These are phyloP conservation scores for Anoncus sp. DNA, from an alignment of 2,888 invertebrate species.

Conservation along the genomic window DNA sequence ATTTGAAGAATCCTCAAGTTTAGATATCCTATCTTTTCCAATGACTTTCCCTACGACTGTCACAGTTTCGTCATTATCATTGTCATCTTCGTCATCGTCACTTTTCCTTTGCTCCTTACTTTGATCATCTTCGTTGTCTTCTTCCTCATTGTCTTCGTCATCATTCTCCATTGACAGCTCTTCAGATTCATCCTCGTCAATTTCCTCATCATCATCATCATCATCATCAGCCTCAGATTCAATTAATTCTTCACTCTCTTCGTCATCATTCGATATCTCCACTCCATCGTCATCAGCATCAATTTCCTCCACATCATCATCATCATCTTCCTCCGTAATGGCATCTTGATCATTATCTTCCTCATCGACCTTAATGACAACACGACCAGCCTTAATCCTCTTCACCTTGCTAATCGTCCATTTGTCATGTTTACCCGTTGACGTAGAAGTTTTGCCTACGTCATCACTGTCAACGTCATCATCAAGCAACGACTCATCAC, in stretches of 20 bases:
- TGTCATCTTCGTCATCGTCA: conserved; percentile 55
- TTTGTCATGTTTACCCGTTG: conserved; percentile 23
- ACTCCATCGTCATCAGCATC: conserved; percentile 74
- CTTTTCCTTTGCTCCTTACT: conserved; percentile 37
- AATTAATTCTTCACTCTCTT: conserved; percentile 65
- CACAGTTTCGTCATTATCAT: conserved; percentile 5
- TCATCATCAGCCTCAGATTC: conserved; percentile 69
- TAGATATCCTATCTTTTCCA: conserved; percentile 36
- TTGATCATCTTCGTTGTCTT: conserved; percentile 56
- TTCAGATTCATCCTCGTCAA: conserved; percentile 63
- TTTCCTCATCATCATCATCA: conserved; percentile 15
- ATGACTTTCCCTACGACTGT: conserved; percentile 1
- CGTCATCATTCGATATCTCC: conserved; percentile 69
- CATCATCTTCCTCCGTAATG: conserved; percentile 39
- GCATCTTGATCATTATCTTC: conserved; percentile 20
- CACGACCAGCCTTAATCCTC: conserved; percentile 23
- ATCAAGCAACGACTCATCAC: conserved; percentile 12
- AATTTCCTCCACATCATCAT: conserved; percentile 73
- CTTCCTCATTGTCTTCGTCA: conserved; percentile 47
- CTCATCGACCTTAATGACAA: conserved; percentile 8
- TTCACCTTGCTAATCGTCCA: conserved; percentile 9
- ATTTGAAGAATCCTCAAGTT: background rate
- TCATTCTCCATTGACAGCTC: conserved; percentile 56
- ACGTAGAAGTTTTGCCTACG: background rate
- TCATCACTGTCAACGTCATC: background rate